Evolutionary conservation across 2,797 vertebrate species (phyloP).

Genomic region (Aplochiton taeniatus): DNA sequence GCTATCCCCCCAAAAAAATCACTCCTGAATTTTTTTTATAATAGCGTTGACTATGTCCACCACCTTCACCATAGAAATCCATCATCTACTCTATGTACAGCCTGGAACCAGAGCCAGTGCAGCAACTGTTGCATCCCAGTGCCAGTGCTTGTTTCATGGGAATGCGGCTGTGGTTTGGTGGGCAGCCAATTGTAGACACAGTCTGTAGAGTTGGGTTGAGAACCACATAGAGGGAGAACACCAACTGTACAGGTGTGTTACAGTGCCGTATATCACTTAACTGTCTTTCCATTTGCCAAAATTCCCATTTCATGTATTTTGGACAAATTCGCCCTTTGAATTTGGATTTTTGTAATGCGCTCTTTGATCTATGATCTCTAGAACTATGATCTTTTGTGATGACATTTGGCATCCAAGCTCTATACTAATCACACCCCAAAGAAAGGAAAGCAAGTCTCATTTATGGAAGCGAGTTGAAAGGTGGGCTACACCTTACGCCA

Average conservation of each 20-base stretch:
- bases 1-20: too few species aligned
- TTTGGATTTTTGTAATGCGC: too few species aligned
- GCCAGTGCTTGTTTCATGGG: conserved; percentile 36
- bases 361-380: too few species aligned
- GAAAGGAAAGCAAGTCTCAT: background rate
- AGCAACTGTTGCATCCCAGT: conserved; percentile 28
- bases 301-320: too few species aligned
- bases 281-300: too few species aligned
- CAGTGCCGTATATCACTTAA: background rate
- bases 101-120: conserved; percentile 3
- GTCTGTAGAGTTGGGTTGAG: conserved; percentile 42
- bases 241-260: conserved; percentile 43
- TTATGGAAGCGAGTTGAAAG: conserved; percentile 4
- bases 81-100: background rate
- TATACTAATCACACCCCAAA: background rate
- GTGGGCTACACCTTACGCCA: background rate
- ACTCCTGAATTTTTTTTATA: too few species aligned
- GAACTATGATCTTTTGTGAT: conserved; percentile 8
- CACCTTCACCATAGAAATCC: too few species aligned
- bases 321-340: too few species aligned
- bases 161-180: conserved; percentile 59
- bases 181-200: conserved; percentile 55
- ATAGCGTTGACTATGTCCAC: too few species aligned
- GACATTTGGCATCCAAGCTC: conserved; percentile 1
- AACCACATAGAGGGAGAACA: conserved; percentile 65